Base-by-base conservation (phyloP, 2,797 vertebrate genomes). In the Malurus splendens region DNA sequence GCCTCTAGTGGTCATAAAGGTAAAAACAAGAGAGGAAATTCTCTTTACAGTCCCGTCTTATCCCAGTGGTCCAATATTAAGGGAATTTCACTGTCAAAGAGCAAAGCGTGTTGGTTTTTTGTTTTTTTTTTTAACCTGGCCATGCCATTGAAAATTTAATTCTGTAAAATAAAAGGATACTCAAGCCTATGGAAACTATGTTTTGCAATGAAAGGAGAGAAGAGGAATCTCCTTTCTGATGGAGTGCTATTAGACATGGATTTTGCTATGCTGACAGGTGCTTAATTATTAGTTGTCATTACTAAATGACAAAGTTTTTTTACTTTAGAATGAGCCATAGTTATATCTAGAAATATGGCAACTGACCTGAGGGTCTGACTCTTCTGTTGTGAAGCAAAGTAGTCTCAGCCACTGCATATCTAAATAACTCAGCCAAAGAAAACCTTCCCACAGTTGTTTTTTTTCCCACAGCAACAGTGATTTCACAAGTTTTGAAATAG, bases 71-170 rank as follows among this genome's bases (percentile, higher is more conserved):
- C 18, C n/a, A 70, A 4, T 18, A 41, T 18, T 14, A 36, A 39
- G 1, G 5, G 18, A 42, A 62, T 57, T 73, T 32, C 56, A 33
- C 33, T 5, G 9, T 16, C 18, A 73, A 80, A 70, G 14, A 8
- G 5, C 19, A 76, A 27, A n/a, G 5, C 0, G 0, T 5, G 3
- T 9, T 36, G 6, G 10, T 5, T 1, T 30, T 50, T 14, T 19
- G n/a, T 20, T 18, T 18, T 51, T 19, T 52, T 20, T 18, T 61
- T 13, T 13, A 45, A 30, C 11, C 20, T 30, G 4, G 24, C 25
- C 2, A 9, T 17, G 52, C 3, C 12, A 70, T 14, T 38, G 6
- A 2, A 4, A 62, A 57, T 54, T 50, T n/a, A 73, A 45, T 20
- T 70, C 41, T 81, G 9, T 18, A 55, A 83, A 66, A 71, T 22